Base-by-base conservation (phyloP, 2,113 vertebrate species). In the Cervus canadensis region DNA sequence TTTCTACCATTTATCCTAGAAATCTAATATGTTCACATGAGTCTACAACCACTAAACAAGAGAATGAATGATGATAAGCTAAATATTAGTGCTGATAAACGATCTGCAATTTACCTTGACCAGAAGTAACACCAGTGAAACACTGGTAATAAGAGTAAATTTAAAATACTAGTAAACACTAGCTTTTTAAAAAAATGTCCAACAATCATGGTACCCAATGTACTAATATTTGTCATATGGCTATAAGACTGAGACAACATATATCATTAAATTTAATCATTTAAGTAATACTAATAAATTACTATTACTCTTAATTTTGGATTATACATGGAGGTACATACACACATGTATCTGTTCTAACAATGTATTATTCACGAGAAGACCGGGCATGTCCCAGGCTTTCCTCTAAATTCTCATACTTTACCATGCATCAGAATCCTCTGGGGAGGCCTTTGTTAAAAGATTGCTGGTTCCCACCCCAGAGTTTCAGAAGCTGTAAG, bases 1-100 rank as follows among this genome's bases (percentile, higher is more conserved):
- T 6, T 81, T 78, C 86, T 97, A 96, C 14, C 78, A 48, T 90
- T 91, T 94, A 94, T 52, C 78, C 85, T 97, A 96, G 78, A 95
- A 95, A 91, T 79, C 90, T 87, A 87, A 0, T 45, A 95, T 33
- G 50, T 81, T 87, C 86, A 97, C 71, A 81, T 21, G 57, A 95
- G 74, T 92, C 40, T 57, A 36, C 57, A 93, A 82, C 21, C 91
- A 97, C 86, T 89, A 74, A 96, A 83, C 81, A 78, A 94, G n/a
- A 93, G 56, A 93, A 94, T 33, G 48, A 88, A 60, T 48, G 7
- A 78, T 12, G 28, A 95, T 67, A 89, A 2, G 50, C 87, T 97
- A 95, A 97, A 90, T 15, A 43, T 88, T 56, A 83, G 76, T 40
- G 91, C 88, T 87, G 91, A 87, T 78, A 12, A 97, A 93, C 12